Conservation (phyloP, 2,888 invertebrate species). For the Eupithecia inturbata region DNA sequence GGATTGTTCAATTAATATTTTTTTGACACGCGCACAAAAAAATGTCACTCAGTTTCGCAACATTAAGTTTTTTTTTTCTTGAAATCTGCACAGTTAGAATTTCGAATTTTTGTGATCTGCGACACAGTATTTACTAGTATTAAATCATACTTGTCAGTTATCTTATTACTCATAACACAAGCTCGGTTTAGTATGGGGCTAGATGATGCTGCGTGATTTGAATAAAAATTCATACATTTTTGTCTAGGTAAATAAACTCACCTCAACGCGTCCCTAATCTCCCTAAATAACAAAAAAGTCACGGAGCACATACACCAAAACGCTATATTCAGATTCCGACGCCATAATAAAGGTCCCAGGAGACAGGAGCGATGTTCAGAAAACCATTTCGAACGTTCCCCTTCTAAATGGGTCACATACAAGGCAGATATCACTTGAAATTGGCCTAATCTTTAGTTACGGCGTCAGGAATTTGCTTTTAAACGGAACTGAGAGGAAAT, state of each 20-base stretch:
- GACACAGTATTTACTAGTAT: no score
- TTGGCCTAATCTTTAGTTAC: conserved; percentile 74
- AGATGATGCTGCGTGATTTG: background rate
- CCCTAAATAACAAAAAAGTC: conserved; percentile 38
- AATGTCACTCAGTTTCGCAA: no score
- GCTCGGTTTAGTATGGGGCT: background rate
- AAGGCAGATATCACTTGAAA: conserved; percentile 64
- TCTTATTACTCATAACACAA: background rate
- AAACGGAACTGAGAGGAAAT: conserved; percentile 44
- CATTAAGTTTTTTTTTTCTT: no score
- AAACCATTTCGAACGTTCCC: conserved; percentile 65
- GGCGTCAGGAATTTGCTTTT: conserved; percentile 61
- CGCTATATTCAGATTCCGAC: conserved; percentile 49
- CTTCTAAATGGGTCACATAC: conserved; percentile 63
- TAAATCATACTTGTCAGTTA: no score
- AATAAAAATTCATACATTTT: background rate
- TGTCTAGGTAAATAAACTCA: background rate
- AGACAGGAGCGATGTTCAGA: conserved; percentile 61
- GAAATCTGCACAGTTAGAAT: no score
- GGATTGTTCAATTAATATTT: no score
- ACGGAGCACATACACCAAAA: conserved; percentile 39
- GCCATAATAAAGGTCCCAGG: conserved; percentile 53
- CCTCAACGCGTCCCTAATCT: conserved; percentile 33
- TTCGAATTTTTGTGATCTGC: no score
- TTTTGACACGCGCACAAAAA: no score